Evolutionary conservation across 2,797 vertebrate species (phyloP).

Genomic region (Botia kubotai): DNA sequence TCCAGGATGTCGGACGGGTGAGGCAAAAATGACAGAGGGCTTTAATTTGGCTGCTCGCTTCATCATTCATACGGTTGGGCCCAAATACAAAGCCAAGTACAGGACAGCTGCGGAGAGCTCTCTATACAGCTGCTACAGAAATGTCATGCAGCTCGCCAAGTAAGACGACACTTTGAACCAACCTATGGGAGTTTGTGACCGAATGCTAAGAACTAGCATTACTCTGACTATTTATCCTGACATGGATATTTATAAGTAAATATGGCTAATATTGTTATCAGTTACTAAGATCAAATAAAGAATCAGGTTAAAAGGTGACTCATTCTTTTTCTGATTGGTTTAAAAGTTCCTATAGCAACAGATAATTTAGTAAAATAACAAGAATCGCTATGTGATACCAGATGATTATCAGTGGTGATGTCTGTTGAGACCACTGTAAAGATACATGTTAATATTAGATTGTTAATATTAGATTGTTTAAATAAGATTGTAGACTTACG

Average conservation of each 20-base stretch:
- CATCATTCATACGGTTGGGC: constrained; percentile 97
- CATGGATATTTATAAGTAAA: not conserved
- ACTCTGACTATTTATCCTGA: not conserved
- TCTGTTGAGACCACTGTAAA: not conserved
- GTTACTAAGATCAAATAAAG: not conserved
- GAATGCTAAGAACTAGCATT: not conserved
- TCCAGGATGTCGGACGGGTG: constrained; percentile 93
- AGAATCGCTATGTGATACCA: not conserved
- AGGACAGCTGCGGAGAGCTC: constrained; percentile 96
- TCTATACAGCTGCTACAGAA: constrained; percentile 94
- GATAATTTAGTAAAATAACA: not conserved
- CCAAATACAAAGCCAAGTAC: constrained; percentile 94
- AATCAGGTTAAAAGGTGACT: not conserved
- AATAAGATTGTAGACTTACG: too few species aligned
- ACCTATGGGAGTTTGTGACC: not conserved
- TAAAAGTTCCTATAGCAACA: not conserved
- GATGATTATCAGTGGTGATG: not conserved
- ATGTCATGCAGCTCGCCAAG: constrained; percentile 90
- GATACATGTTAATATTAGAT: not conserved
- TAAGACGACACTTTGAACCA: constrained; percentile 68
- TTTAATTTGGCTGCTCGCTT: constrained; percentile 93
- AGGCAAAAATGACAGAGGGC: constrained; percentile 94
- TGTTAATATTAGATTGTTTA: too few species aligned
- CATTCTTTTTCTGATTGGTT: not conserved
- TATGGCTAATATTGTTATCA: not conserved